Evolutionary conservation across 2,797 vertebrate genomes (phyloP), one percentile per base, ranked within the genome.

Genomic region (Natrix natrix): DNA sequence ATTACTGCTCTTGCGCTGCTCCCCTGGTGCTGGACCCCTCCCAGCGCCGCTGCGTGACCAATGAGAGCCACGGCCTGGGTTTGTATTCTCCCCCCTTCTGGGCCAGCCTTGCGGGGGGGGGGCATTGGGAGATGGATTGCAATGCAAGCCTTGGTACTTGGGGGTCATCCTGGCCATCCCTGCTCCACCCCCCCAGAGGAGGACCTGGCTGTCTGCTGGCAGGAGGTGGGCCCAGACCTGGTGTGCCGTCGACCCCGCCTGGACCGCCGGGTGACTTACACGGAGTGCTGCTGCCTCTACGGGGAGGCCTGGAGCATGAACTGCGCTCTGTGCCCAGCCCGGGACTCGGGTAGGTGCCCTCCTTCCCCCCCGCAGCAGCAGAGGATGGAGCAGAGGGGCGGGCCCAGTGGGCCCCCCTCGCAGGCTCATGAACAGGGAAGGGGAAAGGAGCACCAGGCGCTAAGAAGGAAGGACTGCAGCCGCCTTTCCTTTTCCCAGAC

Each of bases 231-330:
- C 0, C 96, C 97, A 0, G 98, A 98, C 93, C 96, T 99, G 7
- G 95, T 99, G 59, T 99, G 99, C 93, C 98, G 98, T 95, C 98
- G 97, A 32, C 98, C 98, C 2, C 96, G 98, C 78, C 95, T 98
- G n/a, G 98, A 98, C 2, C 94, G 97, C 4, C 98, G 98, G 94
- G 96, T 98, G 69, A 98, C 98, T 87, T 99, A 98, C 97, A 98
- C 96, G 0, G 98, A 99, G 95, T 99, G 99, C 96, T 99, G 99
- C 97, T 99, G 99, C 57, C 97, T 98, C 17, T 98, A 98, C 0
- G 98, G 99, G 0, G 97, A 98, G 87, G 99, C 98, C 24, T 99
- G 99, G 99, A 98, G 98, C 28, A 97, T 99, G 97, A 97, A 98
- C 91, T 99, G 98, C 2, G 98, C 98, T 1, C 98, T 99, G 5